phyloP scores from a whole-genome alignment of 2,113 vertebrate species.

The Chiloscyllium plagiosum region DNA sequence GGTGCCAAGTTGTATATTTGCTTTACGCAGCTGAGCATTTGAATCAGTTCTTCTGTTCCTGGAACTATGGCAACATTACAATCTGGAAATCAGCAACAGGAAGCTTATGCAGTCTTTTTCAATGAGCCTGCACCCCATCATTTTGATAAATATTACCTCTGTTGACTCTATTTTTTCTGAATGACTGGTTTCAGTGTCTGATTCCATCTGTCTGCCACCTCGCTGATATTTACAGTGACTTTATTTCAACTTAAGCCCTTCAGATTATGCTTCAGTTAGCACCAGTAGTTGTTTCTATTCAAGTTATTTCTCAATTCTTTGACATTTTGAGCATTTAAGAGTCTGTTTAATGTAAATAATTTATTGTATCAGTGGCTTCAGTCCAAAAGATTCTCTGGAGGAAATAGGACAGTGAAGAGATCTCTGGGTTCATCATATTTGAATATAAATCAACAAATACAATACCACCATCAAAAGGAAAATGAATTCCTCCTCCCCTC shows the following conservation, averaged over 20 bases:
- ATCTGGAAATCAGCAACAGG: constrained; percentile 34
- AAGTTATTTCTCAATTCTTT: background rate
- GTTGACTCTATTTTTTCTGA: constrained; percentile 30
- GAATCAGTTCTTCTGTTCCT: background rate
- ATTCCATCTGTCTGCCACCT: constrained; percentile 13
- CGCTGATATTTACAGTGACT: background rate
- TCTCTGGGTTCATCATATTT: background rate
- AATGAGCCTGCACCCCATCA: constrained; percentile 3
- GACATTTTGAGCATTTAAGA: background rate
- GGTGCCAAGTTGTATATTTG: background rate
- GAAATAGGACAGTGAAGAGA: too few relatives aligned
- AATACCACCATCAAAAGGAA: background rate
- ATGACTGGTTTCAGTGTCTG: background rate
- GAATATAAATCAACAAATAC: background rate
- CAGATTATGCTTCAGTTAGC: constrained; percentile 8
- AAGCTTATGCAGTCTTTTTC: background rate
- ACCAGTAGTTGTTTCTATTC: too few relatives aligned
- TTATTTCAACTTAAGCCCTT: background rate
- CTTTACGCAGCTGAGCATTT: background rate
- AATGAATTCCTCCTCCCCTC: background rate
- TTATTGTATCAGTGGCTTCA: background rate
- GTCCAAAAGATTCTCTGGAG: background rate
- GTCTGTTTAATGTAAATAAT: background rate
- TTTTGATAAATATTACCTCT: constrained; percentile 16
- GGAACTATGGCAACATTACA: constrained; percentile 32